phyloP scores from a whole-genome alignment of 1,140 invertebrate species.

The Metaphire vulgaris region DNA sequence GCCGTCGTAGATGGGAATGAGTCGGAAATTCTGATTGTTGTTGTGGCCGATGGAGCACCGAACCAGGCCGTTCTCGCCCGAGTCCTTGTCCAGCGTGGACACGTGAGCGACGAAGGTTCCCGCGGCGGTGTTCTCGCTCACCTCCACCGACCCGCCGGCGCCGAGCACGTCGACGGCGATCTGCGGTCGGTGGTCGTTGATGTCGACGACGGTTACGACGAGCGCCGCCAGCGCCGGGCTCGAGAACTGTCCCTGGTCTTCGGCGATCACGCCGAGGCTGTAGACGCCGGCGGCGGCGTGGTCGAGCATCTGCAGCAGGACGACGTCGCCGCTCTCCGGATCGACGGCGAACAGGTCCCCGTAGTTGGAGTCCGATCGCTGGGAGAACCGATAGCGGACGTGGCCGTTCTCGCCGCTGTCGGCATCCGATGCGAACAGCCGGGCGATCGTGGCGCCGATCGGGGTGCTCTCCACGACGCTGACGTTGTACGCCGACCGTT shows the following conservation, averaged over 20 bases:
- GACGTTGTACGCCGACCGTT: conserved; percentile 4
- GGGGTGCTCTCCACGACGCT: background rate
- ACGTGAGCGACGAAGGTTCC: conserved; percentile 26
- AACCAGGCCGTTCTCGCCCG: conserved; percentile 18
- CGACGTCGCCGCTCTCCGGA: conserved; percentile 13
- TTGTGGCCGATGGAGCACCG: conserved; percentile 14
- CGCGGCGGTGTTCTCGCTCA: conserved; percentile 10
- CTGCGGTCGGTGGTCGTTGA: conserved; percentile 26
- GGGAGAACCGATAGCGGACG: conserved; percentile 15
- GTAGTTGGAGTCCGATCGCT: conserved; percentile 5
- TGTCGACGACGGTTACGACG: conserved; percentile 19
- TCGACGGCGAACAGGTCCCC: conserved; percentile 23
- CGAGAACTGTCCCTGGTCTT: background rate
- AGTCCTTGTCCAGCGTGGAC: conserved; percentile 20
- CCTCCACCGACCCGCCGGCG: background rate
- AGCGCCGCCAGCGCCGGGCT: conserved; percentile 16
- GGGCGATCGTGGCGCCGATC: background rate
- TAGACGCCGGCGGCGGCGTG: background rate
- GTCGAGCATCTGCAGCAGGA: conserved; percentile 17
- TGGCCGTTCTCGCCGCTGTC: conserved; percentile 16
- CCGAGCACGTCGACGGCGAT: conserved; percentile 15
- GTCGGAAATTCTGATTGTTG: conserved; percentile 1
- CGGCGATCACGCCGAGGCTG: conserved; percentile 11
- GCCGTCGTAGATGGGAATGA: conserved; percentile 8
- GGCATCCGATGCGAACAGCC: conserved; percentile 14